phyloP scores from a whole-genome alignment of 2,888 invertebrate species.

The Calameuta pallipes region DNA sequence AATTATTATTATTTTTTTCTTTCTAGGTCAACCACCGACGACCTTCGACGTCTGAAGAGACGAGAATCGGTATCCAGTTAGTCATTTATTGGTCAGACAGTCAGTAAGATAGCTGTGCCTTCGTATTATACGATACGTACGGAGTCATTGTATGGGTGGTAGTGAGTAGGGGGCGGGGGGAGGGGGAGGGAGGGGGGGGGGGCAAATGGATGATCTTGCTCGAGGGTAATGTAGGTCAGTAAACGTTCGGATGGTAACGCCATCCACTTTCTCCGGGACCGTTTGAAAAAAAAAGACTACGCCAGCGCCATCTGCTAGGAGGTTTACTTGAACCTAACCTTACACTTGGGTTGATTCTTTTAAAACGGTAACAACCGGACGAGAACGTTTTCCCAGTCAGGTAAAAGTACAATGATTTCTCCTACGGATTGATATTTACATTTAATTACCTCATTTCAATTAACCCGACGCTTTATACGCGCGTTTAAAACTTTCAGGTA shows the following conservation, averaged over 20 bases:
- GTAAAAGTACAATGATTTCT: not conserved
- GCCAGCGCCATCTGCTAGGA: slow-evolving; percentile 29
- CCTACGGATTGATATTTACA: not conserved
- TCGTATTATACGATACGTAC: not conserved
- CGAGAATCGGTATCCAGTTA: not conserved
- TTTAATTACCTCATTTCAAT: not conserved
- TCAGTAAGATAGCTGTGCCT: not conserved
- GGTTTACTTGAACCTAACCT: slow-evolving; percentile 1
- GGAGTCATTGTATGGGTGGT: not conserved
- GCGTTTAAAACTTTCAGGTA: not conserved
- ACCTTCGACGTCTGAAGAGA: not conserved
- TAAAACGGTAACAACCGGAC: slow-evolving; percentile 13
- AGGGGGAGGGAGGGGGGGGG: not conserved
- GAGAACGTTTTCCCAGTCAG: slow-evolving; percentile 27
- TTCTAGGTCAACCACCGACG: not conserved
- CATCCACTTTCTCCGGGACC: slow-evolving; percentile 61
- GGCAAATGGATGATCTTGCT: not conserved
- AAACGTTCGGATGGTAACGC: slow-evolving; percentile 47
- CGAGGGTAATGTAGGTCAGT: slow-evolving; percentile 64
- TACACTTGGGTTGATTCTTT: not conserved
- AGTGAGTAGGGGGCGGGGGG: not conserved
- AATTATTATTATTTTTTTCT: not conserved
- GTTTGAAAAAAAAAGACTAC: slow-evolving; percentile 51
- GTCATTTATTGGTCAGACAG: not conserved
- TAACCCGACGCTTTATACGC: not conserved